phyloP scores from a whole-genome alignment of 2,797 vertebrate species.

The Anguilla marmorata region DNA sequence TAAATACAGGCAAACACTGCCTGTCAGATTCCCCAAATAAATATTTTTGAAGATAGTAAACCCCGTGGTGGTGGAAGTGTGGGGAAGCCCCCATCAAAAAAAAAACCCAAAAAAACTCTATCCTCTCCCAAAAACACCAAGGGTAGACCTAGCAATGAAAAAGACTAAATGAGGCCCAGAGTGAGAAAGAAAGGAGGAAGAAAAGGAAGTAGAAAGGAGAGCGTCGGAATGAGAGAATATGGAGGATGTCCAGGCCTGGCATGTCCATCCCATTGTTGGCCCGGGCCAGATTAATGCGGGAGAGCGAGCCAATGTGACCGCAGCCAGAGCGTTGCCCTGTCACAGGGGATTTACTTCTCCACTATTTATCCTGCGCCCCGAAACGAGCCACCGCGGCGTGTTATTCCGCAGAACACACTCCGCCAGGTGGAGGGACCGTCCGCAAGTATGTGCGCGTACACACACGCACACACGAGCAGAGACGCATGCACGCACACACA shows the following conservation, averaged over 20 bases:
- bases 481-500: background rate
- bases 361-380: conserved; percentile 74
- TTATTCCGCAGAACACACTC: background rate
- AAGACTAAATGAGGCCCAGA: background rate
- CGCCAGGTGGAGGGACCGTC: no score
- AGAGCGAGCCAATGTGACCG: background rate
- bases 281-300: background rate
- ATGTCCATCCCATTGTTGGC: background rate
- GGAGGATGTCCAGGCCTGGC: background rate
- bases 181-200: background rate
- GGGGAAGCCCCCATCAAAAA: no score
- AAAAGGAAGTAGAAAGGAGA: background rate
- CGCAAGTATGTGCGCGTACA: no score
- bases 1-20: no score
- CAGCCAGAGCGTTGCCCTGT: conserved; percentile 51
- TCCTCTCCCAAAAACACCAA: no score
- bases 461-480: no score
- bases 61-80: no score
- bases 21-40: no score
- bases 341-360: conserved; percentile 73
- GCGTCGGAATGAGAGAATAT: background rate
- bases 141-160: background rate
- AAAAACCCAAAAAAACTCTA: no score
- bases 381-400: conserved; percentile 43
- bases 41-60: no score